Evolutionary conservation across 2,113 vertebrate genomes (phyloP).

Genomic region (Megaptera novaeangliae): DNA sequence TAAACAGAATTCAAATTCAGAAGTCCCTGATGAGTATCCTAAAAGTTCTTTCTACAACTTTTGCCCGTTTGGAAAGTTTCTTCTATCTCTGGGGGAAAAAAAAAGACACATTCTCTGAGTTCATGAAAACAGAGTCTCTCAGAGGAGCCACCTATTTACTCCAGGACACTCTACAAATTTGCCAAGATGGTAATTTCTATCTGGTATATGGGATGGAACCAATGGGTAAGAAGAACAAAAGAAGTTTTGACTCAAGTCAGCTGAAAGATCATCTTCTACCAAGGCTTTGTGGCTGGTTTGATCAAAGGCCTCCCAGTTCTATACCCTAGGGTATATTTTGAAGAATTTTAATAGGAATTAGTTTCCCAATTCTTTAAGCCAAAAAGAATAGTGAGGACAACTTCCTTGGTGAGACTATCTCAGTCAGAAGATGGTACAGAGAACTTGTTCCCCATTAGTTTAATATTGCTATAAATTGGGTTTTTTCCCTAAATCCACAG

Average conservation of each 20-base stretch:
- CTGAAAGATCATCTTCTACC: not conserved
- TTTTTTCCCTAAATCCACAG: not conserved
- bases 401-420: conserved; percentile 19
- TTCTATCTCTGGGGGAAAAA: not conserved
- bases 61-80: not conserved
- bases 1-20: conserved; percentile 1
- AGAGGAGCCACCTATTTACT: not conserved
- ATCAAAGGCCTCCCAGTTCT: not conserved
- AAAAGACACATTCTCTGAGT: not conserved
- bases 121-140: not conserved
- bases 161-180: not conserved
- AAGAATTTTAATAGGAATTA: conserved; percentile 20
- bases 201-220: not conserved
- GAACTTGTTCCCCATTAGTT: not conserved
- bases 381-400: not conserved
- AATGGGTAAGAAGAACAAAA: not conserved
- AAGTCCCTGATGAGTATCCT: not conserved
- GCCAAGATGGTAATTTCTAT: not conserved
- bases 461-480: not conserved
- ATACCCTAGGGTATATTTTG: not conserved
- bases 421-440: not conserved
- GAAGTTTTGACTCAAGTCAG: not conserved
- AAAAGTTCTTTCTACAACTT: conserved; percentile 9
- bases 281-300: not conserved
- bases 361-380: conserved; percentile 27